Conservation (phyloP, 2,888 invertebrate genomes). For the Parapristionchus giblindavisi region DNA sequence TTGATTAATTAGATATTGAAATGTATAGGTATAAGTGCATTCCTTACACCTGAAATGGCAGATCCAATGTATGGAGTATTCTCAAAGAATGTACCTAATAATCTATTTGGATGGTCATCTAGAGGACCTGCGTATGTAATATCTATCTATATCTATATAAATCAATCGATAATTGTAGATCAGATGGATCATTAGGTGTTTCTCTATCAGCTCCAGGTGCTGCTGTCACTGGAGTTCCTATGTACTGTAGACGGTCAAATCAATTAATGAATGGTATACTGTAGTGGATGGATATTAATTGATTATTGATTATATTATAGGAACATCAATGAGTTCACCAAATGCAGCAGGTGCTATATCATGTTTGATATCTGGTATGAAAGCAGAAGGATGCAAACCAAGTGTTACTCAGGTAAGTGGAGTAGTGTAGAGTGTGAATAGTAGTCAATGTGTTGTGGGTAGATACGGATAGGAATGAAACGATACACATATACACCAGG, state of each 20-base stretch:
- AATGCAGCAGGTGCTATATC: conserved; percentile 89
- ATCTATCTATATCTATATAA: not conserved
- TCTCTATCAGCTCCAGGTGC: conserved; percentile 92
- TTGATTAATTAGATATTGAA: conserved; percentile 38
- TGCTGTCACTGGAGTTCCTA: conserved; percentile 90
- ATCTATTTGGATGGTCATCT: conserved; percentile 80
- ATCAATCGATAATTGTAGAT: conserved; percentile 58
- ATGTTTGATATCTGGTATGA: conserved; percentile 83
- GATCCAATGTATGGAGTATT: conserved; percentile 88
- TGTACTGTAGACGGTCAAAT: conserved; percentile 81
- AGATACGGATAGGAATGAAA: no score
- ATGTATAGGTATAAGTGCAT: conserved; percentile 86
- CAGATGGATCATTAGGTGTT: conserved; percentile 89
- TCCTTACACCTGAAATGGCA: conserved; percentile 98
- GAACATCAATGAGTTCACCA: conserved; percentile 95
- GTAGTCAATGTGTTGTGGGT: not conserved
- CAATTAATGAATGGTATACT: conserved; percentile 88
- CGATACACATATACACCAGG: no score
- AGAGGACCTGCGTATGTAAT: conserved; percentile 73
- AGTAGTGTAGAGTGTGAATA: not conserved
- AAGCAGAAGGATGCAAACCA: conserved; percentile 73
- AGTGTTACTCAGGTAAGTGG: conserved; percentile 19
- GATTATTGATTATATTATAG: not conserved
- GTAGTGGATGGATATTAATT: not conserved
- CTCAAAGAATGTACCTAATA: conserved; percentile 79